Percentiles rank a stretch among this genome's conserved stretches.
Conservation (phyloP, 2,113 vertebrate species). For the Lampris megalopsis region DNA sequence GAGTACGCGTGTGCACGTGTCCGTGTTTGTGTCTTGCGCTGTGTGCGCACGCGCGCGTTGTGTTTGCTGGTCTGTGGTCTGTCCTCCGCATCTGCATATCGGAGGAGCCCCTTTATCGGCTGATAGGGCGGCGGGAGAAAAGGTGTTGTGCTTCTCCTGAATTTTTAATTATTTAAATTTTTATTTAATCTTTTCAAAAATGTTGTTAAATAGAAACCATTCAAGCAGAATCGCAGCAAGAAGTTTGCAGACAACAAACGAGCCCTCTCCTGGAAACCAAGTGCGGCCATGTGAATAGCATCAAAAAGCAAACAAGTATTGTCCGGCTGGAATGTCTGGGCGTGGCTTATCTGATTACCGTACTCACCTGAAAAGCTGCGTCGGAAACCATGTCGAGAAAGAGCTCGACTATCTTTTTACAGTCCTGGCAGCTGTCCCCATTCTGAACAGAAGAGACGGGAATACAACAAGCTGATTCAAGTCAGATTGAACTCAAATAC, state of each 20-base stretch:
- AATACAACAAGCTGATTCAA: background rate
- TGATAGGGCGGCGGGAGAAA: conserved; percentile 30
- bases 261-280: conserved; percentile 8
- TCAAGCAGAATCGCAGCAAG: background rate
- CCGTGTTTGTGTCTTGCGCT: background rate
- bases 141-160: background rate
- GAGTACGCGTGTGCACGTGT: background rate
- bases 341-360: background rate
- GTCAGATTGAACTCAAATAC: no score
- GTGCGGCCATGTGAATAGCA: conserved; percentile 14
- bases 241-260: background rate
- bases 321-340: conserved; percentile 32
- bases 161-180: background rate
- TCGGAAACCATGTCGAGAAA: conserved; percentile 74
- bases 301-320: conserved; percentile 40
- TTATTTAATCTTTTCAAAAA: background rate
- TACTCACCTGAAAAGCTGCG: conserved; percentile 74
- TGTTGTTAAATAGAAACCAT: background rate
- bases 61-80: background rate
- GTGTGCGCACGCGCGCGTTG: background rate
- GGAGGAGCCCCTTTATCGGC: conserved; percentile 22
- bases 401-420: conserved; percentile 77
- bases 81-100: conserved; percentile 5
- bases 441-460: conserved; percentile 56
- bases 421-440: conserved; percentile 78